Evolutionary conservation across 2,888 invertebrate genomes (phyloP).

Genomic region (Horisme vitalbata): DNA sequence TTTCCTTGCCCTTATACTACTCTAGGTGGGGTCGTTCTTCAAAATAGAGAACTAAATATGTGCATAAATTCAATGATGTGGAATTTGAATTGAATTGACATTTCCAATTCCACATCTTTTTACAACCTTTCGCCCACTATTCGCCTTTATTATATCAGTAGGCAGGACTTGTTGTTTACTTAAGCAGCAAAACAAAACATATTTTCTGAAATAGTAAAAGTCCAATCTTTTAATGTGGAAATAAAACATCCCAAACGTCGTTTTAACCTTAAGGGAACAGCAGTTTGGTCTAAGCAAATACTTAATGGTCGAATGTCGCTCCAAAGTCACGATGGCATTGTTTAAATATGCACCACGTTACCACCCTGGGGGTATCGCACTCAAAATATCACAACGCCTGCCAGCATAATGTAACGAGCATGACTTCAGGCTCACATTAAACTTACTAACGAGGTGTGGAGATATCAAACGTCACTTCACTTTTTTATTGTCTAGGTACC

Average conservation of each 20-base stretch:
- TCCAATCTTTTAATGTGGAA: background rate
- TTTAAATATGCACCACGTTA: slow-evolving; percentile 74
- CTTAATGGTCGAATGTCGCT: slow-evolving; percentile 62
- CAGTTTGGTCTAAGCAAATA: slow-evolving; percentile 52
- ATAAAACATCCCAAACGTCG: background rate
- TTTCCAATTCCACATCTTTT: too few species aligned
- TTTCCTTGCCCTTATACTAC: too few species aligned
- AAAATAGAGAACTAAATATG: too few species aligned
- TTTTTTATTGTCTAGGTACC: slow-evolving; percentile 28
- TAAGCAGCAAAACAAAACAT: too few species aligned
- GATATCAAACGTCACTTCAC: slow-evolving; percentile 51
- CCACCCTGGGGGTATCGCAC: slow-evolving; percentile 68
- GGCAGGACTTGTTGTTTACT: too few species aligned
- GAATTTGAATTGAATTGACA: too few species aligned
- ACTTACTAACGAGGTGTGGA: slow-evolving; percentile 62
- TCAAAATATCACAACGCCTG: slow-evolving; percentile 72
- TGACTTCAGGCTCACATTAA: slow-evolving; percentile 69
- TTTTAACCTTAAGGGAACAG: slow-evolving; percentile 30
- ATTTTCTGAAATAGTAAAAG: background rate
- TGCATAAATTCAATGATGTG: too few species aligned
- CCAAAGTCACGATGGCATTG: slow-evolving; percentile 49
- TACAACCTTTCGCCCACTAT: too few species aligned
- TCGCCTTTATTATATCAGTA: too few species aligned
- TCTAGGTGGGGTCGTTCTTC: too few species aligned
- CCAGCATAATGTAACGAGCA: slow-evolving; percentile 75